Evolutionary conservation across 2,888 invertebrate genomes (phyloP), one percentile per base, ranked within the genome.

Genomic region (Limenitis camilla): DNA sequence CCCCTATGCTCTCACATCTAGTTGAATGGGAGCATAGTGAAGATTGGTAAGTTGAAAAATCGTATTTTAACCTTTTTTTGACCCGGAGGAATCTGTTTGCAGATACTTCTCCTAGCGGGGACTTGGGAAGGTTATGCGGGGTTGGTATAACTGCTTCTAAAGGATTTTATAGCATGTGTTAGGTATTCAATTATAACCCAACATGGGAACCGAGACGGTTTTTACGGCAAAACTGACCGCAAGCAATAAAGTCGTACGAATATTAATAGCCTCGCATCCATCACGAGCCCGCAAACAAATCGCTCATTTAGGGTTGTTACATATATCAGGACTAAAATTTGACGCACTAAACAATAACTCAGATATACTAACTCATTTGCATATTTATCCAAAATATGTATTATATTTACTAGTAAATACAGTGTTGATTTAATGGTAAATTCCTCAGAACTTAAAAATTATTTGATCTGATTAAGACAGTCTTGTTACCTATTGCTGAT

Each of bases 21-120:
- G 90, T 98, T n/a, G 91, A 91, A 59, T 98, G 97, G 97, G 94
- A 97, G 62, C 97, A 98, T 67, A 89, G 90, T 11, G 91, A 92
- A 55, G 91, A 93, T 55, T 94, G 94, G 93, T 87, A 63, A 76
- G 79, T 61, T 36, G n/a, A n/a, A n/a, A n/a, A n/a, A 19, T 19
- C 3, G 19, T 19, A 19, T 19, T 19, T 19, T 19, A 3, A 19
- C 19, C n/a, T n/a, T n/a, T n/a, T n/a, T n/a, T n/a, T n/a, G n/a
- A n/a, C n/a, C n/a, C n/a, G n/a, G n/a, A n/a, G n/a, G 19, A 19
- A 2, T 19, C 1, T 19, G 3, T 19, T 19, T 19, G 3, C 19
- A 2, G 19, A 19, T 19, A 19, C 1, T 19, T 19, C 19, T 3
- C 19, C 19, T 19, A 19, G n/a, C n/a, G n/a, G n/a, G n/a, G n/a